Evolutionary conservation across 2,888 invertebrate species (phyloP).

Genomic region (Sinelater perroti): DNA sequence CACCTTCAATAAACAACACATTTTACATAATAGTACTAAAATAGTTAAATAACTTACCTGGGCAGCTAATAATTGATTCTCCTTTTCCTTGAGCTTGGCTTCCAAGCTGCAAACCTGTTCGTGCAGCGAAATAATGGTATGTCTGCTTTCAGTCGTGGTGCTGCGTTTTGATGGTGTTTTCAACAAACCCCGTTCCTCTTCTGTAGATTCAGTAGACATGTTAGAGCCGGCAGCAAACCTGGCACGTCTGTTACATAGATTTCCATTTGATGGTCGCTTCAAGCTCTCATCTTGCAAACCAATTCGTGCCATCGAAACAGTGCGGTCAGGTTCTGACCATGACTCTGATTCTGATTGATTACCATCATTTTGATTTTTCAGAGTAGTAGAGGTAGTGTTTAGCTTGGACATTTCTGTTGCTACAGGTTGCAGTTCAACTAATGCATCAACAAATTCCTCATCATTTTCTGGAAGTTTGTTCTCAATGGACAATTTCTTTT

Average conservation of each 20-base stretch:
- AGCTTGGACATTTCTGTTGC: conserved; percentile 21
- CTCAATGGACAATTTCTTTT: conserved; percentile 37
- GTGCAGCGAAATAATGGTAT: conserved; percentile 52
- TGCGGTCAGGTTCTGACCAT: conserved; percentile 88
- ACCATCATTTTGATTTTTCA: conserved; percentile 49
- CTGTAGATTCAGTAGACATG: conserved; percentile 51
- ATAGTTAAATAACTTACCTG: no score
- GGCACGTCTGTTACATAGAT: conserved; percentile 54
- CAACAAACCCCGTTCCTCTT: conserved; percentile 48
- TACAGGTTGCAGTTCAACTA: conserved; percentile 37
- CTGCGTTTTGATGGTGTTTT: conserved; percentile 46
- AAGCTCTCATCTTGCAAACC: conserved; percentile 68
- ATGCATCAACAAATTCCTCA: conserved; percentile 40
- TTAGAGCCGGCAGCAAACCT: conserved; percentile 16
- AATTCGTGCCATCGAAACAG: conserved; percentile 81
- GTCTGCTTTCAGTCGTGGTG: conserved; percentile 46
- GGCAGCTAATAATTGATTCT: conserved; percentile 55
- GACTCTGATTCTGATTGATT: conserved; percentile 78
- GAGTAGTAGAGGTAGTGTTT: conserved; percentile 23
- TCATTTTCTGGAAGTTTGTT: conserved; percentile 42
- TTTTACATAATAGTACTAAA: no score
- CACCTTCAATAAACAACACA: conserved; percentile 13
- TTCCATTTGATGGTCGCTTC: conserved; percentile 59
- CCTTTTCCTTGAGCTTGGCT: conserved; percentile 58
- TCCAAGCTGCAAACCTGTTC: conserved; percentile 62